A percentile compares a stretch with the other conserved stretches of the same genome.
Conservation (phyloP, 2,113 vertebrate genomes). For the Holacanthus passer region DNA sequence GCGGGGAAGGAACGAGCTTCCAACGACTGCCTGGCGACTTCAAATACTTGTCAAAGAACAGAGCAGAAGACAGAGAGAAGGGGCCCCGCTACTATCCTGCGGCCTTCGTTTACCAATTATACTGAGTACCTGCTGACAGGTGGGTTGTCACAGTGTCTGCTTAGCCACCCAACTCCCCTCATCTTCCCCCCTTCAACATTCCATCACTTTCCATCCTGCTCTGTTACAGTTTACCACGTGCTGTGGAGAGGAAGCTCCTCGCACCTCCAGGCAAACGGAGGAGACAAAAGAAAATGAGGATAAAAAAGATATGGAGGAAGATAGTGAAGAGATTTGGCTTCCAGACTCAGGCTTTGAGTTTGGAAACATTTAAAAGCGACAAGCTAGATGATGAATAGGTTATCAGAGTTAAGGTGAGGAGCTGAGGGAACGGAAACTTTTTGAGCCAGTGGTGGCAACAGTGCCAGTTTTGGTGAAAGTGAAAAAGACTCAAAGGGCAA, state of each 20-base stretch:
- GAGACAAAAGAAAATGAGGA: conserved; percentile 58
- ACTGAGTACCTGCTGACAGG: conserved; percentile 88
- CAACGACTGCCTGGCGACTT: conserved; percentile 78
- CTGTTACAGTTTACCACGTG: conserved; percentile 64
- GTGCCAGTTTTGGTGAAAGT: neutral
- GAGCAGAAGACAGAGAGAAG: conserved; percentile 62
- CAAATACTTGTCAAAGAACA: conserved; percentile 81
- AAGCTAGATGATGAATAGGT: conserved; percentile 30
- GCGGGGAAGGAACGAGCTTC: conserved; percentile 49
- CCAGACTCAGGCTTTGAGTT: conserved; percentile 77
- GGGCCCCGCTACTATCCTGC: conserved; percentile 77
- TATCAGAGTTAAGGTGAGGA: neutral
- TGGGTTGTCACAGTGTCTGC: conserved; percentile 82
- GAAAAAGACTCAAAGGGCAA: neutral
- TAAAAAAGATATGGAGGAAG: conserved; percentile 41
- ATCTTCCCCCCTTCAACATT: conserved; percentile 53
- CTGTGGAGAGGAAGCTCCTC: conserved; percentile 65
- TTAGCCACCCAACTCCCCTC: conserved; percentile 74
- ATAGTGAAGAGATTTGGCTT: conserved; percentile 41
- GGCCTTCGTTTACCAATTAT: conserved; percentile 88
- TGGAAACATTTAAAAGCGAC: conserved; percentile 39
- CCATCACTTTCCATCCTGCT: conserved; percentile 61
- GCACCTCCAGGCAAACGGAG: conserved; percentile 68
- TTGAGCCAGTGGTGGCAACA: neutral
- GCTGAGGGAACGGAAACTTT: neutral